phyloP scores from a whole-genome alignment of 2,797 vertebrate species.

The Moxostoma hubbsi region DNA sequence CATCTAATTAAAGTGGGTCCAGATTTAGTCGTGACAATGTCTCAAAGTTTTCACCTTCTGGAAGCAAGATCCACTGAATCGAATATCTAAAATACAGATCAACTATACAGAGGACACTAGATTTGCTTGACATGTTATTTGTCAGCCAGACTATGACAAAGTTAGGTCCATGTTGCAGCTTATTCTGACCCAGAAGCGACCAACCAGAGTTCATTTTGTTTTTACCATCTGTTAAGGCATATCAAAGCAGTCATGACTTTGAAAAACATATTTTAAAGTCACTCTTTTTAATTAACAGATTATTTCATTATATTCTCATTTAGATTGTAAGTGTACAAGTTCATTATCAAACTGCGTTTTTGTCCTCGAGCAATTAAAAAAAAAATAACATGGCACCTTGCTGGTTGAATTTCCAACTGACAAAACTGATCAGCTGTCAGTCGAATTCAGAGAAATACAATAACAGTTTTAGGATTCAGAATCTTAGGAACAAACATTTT shows the following conservation, averaged over 20 bases:
- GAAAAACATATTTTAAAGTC: background rate
- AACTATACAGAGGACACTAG: too few relatives aligned
- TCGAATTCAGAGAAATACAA: background rate
- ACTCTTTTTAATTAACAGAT: slow-evolving; percentile 24
- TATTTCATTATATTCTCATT: slow-evolving; percentile 18
- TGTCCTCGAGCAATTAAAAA: background rate
- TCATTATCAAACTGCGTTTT: background rate
- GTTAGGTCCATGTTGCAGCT: too few relatives aligned
- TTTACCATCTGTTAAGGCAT: background rate
- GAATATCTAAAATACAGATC: background rate
- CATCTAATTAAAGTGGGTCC: too few relatives aligned
- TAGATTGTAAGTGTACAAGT: slow-evolving; percentile 13
- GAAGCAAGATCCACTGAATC: too few relatives aligned
- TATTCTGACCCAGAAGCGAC: too few relatives aligned
- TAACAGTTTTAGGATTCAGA: background rate
- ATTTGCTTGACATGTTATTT: too few relatives aligned
- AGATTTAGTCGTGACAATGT: too few relatives aligned
- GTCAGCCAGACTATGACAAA: too few relatives aligned
- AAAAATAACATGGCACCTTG: background rate
- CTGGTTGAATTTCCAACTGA: background rate
- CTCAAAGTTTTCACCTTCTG: too few relatives aligned
- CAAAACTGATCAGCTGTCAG: background rate
- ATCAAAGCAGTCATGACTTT: background rate
- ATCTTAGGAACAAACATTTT: background rate
- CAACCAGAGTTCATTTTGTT: too few relatives aligned